Evolutionary conservation across 2,113 vertebrate genomes (phyloP), one percentile per base, ranked within the genome.

Genomic region (Poeciliopsis occidentalis): DNA sequence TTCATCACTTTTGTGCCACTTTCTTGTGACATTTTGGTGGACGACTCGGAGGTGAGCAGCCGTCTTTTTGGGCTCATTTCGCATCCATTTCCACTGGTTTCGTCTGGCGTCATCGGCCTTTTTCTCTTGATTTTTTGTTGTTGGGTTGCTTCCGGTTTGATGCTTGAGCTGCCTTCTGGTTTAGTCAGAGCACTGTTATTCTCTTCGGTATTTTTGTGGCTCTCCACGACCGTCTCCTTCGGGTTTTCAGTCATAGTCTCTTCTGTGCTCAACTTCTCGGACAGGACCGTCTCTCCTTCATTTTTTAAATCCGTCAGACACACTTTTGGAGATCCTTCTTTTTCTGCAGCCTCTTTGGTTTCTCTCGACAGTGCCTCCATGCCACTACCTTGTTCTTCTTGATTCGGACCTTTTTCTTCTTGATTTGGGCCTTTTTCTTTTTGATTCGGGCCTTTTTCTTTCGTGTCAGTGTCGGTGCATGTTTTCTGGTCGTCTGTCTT

Each of bases 61-160:
- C 29, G 63, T 32, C 34, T 71, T 74, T 88, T 85, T 8, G 11
- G n/a, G 26, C 0, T 30, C 1, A 4, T 71, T 60, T 65, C 39
- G 71, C 13, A 11, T 13, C 22, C 73, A 51, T 57, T 1, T 26
- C 41, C 3, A 51, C 60, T 41, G 0, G 3, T 54, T 13, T 71
- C 60, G 1, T 31, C 54, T 30, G 17, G 54, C 1, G 8, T 17
- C 11, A 17, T 41, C 1, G 1, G 4, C 39, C 44, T 76, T 62
- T 87, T 75, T 26, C 1, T 69, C 65, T 70, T 13, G 2, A 27
- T 60, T 41, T 31, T 57, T 12, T 63, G 64, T 29, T 4, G 13
- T 24, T 54, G 13, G 11, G 4, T 31, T 8, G 4, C 31, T 27
- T 60, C 44, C 30, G 31, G 17, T 31, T 61, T 27, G 44, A 6